Base-by-base conservation (phyloP, 2,888 invertebrate genomes). In the Agrochola litura region DNA sequence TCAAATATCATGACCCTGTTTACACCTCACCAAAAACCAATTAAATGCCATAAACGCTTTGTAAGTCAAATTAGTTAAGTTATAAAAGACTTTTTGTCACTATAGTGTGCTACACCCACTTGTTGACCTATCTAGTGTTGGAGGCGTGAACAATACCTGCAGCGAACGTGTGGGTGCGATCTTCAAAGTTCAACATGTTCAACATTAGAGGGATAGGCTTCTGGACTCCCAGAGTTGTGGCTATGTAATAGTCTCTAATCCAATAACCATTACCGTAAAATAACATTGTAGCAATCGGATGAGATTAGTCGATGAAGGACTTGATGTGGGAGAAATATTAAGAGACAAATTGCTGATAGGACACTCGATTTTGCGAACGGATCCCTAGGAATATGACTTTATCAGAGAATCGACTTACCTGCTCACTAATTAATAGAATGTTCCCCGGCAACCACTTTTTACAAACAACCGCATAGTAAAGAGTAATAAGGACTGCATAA, bases 61-160 rank as follows among this genome's bases (percentile, higher is more conserved):
- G 66, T 82, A n/a, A 72, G 75, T 83, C 25, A 61, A 61, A 65
- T 56, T 68, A 61, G 46, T 46, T 37, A 37, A 43, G 65, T 61
- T 71, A 61, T 71, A 61, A 68, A 60, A 71, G 14, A 63, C 37
- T 76, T 58, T 79, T 76, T 74, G 67, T 64, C 52, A 81, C 43
- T 52, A 58, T 61, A 54, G 52, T 63, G 64, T 25, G 56, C 79
- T 52, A 74, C 78, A 52, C 89, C 90, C 86, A 89, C 88, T 80
- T 88, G 83, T 86, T 87, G 88, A 84, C 84, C 83, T 84, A 79
- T 86, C 70, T 69, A 54, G 61, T 70, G 73, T 74, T 72, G 54
- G 68, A 71, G 68, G 75, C 41, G 70, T 12, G 70, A 71, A 76
- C 49, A 60, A 77, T 73, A 77, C 73, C 81, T 75, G 73, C 73